These are phyloP conservation scores for Hemibagrus guttatus DNA, from an alignment of 2,797 vertebrate species.

Conservation along the genomic window DNA sequence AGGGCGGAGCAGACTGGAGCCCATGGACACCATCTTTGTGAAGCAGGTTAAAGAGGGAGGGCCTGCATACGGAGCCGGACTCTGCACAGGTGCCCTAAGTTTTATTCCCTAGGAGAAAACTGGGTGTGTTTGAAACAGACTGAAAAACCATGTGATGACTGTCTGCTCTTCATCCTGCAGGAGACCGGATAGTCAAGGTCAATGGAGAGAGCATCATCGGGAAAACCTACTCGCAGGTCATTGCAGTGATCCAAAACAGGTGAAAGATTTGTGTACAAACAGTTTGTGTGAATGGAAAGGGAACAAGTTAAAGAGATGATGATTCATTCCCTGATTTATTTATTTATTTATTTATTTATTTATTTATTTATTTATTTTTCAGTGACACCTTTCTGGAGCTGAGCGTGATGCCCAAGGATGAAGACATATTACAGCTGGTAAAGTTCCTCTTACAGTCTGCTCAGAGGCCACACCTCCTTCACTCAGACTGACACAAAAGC, in stretches of 20 bases:
- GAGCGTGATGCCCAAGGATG: slow-evolving; percentile 99
- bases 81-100: slow-evolving; percentile 87
- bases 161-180: slow-evolving; percentile 62
- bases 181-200: slow-evolving; percentile 97
- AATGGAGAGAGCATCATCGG: slow-evolving; percentile 97
- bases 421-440: slow-evolving; percentile 97
- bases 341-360: slow-evolving; percentile 27
- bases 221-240: slow-evolving; percentile 97
- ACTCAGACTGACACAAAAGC: background rate
- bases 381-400: slow-evolving; percentile 92
- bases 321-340: background rate
- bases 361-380: slow-evolving; percentile 55
- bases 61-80: slow-evolving; percentile 89
- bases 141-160: background rate
- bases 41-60: slow-evolving; percentile 97
- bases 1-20: slow-evolving; percentile 87
- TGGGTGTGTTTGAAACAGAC: background rate
- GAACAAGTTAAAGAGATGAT: background rate
- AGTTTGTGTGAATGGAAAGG: too few species aligned
- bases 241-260: slow-evolving; percentile 97
- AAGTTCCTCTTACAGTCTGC: slow-evolving; percentile 54
- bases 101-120: background rate
- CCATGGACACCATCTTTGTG: slow-evolving; percentile 99
- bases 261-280: slow-evolving; percentile 62
- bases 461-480: background rate